Conservation (phyloP, 2,888 invertebrate genomes). For the Myopa tessellatipennis region DNA sequence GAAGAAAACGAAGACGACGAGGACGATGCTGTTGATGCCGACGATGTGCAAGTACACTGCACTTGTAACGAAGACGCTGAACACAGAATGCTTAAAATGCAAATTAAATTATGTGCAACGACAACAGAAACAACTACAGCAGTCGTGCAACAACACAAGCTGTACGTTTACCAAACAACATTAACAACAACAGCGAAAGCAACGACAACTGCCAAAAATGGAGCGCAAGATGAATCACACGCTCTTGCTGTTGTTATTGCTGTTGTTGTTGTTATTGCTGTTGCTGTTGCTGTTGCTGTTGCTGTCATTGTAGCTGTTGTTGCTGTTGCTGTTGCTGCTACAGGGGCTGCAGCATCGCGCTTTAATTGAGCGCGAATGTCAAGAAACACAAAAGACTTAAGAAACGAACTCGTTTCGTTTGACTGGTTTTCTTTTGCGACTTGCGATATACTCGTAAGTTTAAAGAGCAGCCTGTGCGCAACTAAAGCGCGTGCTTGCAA, state of each 20-base stretch:
- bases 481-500: conserved; percentile 28
- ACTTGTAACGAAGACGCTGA: conserved; percentile 16
- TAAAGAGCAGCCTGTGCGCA: neutral
- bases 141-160: conserved; percentile 7
- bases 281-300: no score
- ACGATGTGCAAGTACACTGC: neutral
- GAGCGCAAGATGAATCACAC: conserved; percentile 23
- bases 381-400: conserved; percentile 24
- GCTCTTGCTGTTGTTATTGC: neutral
- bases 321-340: no score
- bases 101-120: conserved; percentile 26
- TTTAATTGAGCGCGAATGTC: conserved; percentile 27
- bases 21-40: neutral
- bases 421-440: neutral
- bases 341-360: neutral
- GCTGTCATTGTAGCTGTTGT: no score
- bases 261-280: no score
- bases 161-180: conserved; percentile 4
- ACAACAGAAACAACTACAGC: conserved; percentile 11
- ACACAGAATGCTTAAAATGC: conserved; percentile 18
- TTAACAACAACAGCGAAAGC: neutral
- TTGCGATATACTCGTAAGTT: conserved; percentile 1
- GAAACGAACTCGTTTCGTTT: conserved; percentile 18
- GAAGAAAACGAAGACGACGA: neutral
- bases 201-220: conserved; percentile 9